Conservation (phyloP, 1,140 invertebrate species). For the Drosophila dunni region DNA sequence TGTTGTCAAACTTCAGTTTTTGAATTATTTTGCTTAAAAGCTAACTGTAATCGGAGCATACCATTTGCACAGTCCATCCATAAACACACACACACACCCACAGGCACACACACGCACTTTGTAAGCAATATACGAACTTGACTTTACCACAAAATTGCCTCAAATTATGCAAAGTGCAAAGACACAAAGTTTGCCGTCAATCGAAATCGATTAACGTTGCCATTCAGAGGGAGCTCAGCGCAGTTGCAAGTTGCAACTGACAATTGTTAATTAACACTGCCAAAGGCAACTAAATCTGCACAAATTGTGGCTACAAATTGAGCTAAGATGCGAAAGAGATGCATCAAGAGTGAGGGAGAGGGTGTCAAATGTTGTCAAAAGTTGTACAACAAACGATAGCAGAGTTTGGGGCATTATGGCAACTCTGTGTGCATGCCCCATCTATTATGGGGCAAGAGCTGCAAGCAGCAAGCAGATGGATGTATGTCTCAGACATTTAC, state of each 20-base stretch:
- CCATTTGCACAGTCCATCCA: neutral
- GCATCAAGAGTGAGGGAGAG: conserved; percentile 6
- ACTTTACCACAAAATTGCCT: conserved; percentile 34
- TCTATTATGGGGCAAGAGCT: too few species aligned
- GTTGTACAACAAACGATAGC: conserved; percentile 59
- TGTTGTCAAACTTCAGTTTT: conserved; percentile 18
- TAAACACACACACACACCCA: neutral
- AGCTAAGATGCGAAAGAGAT: conserved; percentile 7
- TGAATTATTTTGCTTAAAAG: conserved; percentile 5
- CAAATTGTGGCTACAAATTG: conserved; percentile 61
- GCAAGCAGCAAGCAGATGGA: conserved; percentile 3
- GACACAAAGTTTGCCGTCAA: conserved; percentile 24
- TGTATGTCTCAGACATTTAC: conserved; percentile 47
- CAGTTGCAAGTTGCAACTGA: conserved; percentile 39
- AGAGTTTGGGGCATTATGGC: conserved; percentile 46
- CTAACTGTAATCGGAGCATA: neutral
- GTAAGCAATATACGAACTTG: conserved; percentile 12
- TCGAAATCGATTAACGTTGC: conserved; percentile 46
- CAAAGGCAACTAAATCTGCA: conserved; percentile 39
- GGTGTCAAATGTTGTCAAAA: conserved; percentile 73
- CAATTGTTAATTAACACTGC: conserved; percentile 65
- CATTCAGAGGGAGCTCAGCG: conserved; percentile 5
- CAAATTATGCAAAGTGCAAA: conserved; percentile 42
- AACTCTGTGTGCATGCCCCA: conserved; percentile 11
- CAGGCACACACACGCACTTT: neutral